These are phyloP conservation scores for Muricea muricata DNA, from an alignment of 92 coral and sea anemone species.

Conservation along the genomic window DNA sequence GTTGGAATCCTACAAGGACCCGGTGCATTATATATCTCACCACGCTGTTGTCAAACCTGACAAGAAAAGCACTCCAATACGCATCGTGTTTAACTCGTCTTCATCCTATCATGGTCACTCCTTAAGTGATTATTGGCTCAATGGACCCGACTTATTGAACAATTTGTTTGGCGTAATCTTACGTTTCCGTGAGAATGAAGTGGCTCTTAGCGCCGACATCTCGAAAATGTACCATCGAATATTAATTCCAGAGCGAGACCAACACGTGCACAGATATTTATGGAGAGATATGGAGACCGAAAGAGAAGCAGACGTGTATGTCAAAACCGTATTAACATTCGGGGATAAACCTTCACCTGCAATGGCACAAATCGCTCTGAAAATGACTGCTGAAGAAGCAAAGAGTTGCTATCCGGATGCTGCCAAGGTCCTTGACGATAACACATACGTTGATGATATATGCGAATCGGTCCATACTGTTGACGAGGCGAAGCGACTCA, in stretches of 20 bases:
- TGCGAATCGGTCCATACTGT: slow-evolving; percentile 20
- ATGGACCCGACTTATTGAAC: slow-evolving; percentile 59
- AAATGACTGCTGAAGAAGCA: slow-evolving; percentile 56
- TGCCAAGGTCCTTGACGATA: slow-evolving; percentile 2
- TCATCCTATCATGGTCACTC: too few species aligned
- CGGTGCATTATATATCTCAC: background rate
- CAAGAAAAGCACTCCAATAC: too few species aligned
- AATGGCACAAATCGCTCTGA: slow-evolving; percentile 58
- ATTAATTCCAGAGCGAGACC: slow-evolving; percentile 65
- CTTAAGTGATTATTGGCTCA: too few species aligned
- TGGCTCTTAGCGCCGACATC: slow-evolving; percentile 59
- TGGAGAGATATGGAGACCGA: slow-evolving; percentile 70
- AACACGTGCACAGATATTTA: slow-evolving; percentile 69
- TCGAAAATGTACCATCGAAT: slow-evolving; percentile 69
- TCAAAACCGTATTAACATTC: slow-evolving; percentile 63
- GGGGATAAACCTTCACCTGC: slow-evolving; percentile 68
- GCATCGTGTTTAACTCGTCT: too few species aligned
- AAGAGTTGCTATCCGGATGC: slow-evolving; percentile 37
- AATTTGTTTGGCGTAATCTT: slow-evolving; percentile 57
- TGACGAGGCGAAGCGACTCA: slow-evolving; percentile 46
- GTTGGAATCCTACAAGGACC: background rate
- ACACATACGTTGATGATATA: slow-evolving; percentile 62
- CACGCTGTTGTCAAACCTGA: background rate
- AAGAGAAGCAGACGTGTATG: slow-evolving; percentile 63
- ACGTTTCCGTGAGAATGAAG: slow-evolving; percentile 58